Evolutionary conservation across 2,113 vertebrate species (phyloP).

Genomic region (Chionomys nivalis): DNA sequence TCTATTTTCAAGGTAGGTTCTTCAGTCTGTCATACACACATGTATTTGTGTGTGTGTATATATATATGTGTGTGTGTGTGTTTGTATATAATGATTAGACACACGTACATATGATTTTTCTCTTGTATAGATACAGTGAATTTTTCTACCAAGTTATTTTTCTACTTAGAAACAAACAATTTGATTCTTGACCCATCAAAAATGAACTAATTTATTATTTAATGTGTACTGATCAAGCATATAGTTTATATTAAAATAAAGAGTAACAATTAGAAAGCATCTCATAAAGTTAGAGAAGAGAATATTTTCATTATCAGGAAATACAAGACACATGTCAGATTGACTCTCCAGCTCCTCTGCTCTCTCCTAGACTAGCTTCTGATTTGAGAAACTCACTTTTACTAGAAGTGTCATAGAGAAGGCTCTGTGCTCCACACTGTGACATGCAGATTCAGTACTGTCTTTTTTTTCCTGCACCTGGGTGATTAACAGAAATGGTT

Average conservation of each 20-base stretch:
- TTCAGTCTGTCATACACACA: background rate
- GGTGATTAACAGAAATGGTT: background rate
- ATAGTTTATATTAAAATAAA: slow-evolving; percentile 9
- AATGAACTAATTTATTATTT: background rate
- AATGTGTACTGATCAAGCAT: background rate
- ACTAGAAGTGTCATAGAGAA: background rate
- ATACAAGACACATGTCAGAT: background rate
- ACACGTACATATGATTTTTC: background rate
- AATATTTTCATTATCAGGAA: background rate
- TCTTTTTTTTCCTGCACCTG: background rate
- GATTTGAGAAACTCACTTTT: background rate
- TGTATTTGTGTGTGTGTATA: background rate
- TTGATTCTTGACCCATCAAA: background rate
- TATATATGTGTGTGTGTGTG: background rate
- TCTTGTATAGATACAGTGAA: background rate
- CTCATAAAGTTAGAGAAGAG: background rate
- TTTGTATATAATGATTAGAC: background rate
- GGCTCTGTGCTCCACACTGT: background rate
- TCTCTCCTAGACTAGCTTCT: background rate
- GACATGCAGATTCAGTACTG: background rate
- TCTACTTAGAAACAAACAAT: background rate
- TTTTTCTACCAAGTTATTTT: background rate
- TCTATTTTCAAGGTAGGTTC: background rate
- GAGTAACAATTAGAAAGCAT: background rate
- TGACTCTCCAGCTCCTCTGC: fast-evolving